phyloP scores from a whole-genome alignment of 2,113 vertebrate species.

The Perca schrenkii region DNA sequence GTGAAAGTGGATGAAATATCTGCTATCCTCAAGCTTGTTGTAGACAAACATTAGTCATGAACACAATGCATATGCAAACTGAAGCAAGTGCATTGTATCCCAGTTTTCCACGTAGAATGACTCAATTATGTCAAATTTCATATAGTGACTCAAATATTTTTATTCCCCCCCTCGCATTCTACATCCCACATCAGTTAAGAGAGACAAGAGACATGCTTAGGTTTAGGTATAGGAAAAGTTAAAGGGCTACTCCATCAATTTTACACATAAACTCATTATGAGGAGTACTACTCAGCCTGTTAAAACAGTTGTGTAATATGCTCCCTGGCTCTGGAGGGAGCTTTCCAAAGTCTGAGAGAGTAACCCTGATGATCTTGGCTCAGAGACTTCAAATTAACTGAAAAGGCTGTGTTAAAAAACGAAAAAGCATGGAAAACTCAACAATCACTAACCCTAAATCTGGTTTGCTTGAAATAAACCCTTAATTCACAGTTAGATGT shows the following conservation, averaged over 20 bases:
- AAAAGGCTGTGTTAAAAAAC: background rate
- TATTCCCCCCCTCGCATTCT: background rate
- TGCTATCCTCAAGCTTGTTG: background rate
- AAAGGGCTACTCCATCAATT: background rate
- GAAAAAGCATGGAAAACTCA: too few relatives aligned
- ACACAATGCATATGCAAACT: background rate
- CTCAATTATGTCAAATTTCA: slow-evolving; percentile 22
- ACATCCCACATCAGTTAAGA: background rate
- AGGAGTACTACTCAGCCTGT: background rate
- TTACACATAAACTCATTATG: background rate
- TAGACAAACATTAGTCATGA: background rate
- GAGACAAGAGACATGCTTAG: background rate
- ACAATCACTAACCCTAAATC: too few relatives aligned
- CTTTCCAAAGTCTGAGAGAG: background rate
- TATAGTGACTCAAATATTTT: background rate
- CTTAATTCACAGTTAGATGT: too few relatives aligned
- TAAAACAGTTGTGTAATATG: background rate
- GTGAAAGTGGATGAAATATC: background rate
- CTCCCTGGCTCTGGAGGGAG: background rate
- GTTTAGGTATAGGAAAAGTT: background rate
- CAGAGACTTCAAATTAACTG: background rate
- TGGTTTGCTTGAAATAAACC: too few relatives aligned
- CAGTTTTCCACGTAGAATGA: slow-evolving; percentile 28
- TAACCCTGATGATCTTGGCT: background rate
- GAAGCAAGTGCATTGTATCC: background rate